Evolutionary conservation across 2,113 vertebrate genomes (phyloP), one percentile per base, ranked within the genome.

Genomic region (Steatornis caripensis): DNA sequence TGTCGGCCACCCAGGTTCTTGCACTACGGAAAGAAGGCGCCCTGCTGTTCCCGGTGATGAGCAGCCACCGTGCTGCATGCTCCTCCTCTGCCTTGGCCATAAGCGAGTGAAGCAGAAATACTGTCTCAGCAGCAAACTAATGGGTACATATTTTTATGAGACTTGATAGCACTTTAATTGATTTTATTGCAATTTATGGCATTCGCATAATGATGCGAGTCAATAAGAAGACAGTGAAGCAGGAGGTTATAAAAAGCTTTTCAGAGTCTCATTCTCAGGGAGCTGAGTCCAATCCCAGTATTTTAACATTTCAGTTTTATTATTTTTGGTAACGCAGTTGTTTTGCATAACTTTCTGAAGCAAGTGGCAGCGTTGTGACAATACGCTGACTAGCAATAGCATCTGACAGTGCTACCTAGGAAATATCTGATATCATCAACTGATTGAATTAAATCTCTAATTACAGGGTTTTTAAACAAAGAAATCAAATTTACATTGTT

Each of bases 111-210:
- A 86, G 68, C 91, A 95, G 87, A 95, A 94, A 65, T 5, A 39
- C 26, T 6, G 45, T 11, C 87, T 96, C 96, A 96, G 96, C 93
- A 96, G 89, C 84, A 91, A 95, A 87, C 78, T 88, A 92, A 93
- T 61, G 90, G 71, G 45, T 89, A 66, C 79, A 36, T 79, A 84
- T 93, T 95, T 97, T 95, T 96, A 97, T 94, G 95, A 82, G 95
- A 43, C 72, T 95, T 89, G 82, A 95, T 95, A 93, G 96, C 72
- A 51, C 87, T 94, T 95, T 97, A 97, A 97, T 97, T 96, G 95
- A 96, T 95, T 97, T 96, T 94, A 96, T 95, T 96, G 96, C 91
- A 87, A 97, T 96, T 96, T 88, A 95, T 95, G 66, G 82, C 74
- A 89, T 95, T 97, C 90, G 83, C 92, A 96, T 95, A 97, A 95